Evolutionary conservation across 2,888 invertebrate species (phyloP), one percentile per base, ranked within the genome.

Genomic region (Plagodis pulveraria): DNA sequence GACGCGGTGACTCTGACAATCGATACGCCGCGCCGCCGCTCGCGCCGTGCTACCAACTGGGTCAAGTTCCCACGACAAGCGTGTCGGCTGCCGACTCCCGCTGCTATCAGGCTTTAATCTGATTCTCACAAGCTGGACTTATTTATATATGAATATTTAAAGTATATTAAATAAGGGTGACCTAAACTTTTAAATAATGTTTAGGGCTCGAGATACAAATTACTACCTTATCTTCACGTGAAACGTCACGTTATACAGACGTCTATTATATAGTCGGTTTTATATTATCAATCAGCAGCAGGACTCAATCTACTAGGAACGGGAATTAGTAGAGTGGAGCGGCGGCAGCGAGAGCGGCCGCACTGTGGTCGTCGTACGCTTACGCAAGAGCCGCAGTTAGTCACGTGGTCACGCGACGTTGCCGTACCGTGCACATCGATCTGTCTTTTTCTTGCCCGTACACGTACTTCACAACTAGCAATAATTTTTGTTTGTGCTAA

Each of bases 11-110:
- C 83, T 84, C 80, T 80, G 81, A 87, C 85, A 86, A 90, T 90
- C 91, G 87, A 91, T 91, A 87, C 80, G 73, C 81, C 78, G 73
- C 78, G 73, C 81, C 80, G 80, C 83, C 83, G 79, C 81, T 80
- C 81, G 82, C 84, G 77, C 74, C 79, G 76, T 81, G 76, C 79
- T 81, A 77, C 80, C 84, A 89, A 89, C 86, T 91, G 83, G 91
- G 91, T 91, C 91, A 91, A 91, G 91, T 89, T 91, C 91, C 81
- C 89, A 84, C 83, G 86, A 81, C 86, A 80, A 83, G 81, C 87
- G 81, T 79, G 81, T 78, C 76, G 79, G 22, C 46, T 51, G 77
- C 79, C 78, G 81, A 76, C 74, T 71, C 71, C 50, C 45, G n/a
- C 38, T 43, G 36, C 59, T 45, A 22, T 38, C 50, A 40, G 22